phyloP scores from a whole-genome alignment of 1,140 invertebrate species.

The Callitettix versicolor region DNA sequence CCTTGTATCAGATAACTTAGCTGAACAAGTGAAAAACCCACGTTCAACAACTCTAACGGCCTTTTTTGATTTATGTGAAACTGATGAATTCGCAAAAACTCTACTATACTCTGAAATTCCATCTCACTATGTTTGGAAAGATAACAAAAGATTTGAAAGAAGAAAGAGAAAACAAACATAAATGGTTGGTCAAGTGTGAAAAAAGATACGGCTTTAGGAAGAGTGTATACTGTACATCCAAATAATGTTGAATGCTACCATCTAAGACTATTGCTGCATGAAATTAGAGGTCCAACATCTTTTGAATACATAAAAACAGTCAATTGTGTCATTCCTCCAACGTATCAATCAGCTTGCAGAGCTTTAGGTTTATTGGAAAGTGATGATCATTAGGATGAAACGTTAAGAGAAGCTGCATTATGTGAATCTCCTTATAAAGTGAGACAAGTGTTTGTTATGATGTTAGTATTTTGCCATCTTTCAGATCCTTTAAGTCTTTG shows the following conservation, averaged over 20 bases:
- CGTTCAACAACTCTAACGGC: constrained; percentile 21
- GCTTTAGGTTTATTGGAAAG: constrained; percentile 28
- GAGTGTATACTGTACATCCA: constrained; percentile 33
- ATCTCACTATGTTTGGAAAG: neutral
- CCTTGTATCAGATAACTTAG: neutral
- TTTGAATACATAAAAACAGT: constrained; percentile 33
- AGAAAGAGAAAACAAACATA: neutral
- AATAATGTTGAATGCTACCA: constrained; percentile 32
- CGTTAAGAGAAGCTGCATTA: neutral
- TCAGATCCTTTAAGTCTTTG: neutral
- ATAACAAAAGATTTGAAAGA: neutral
- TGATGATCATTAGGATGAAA: constrained; percentile 27
- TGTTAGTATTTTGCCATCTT: neutral
- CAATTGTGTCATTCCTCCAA: constrained; percentile 24
- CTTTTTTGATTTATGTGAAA: neutral
- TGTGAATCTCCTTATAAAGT: neutral
- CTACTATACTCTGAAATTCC: neutral
- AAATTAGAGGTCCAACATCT: constrained; percentile 32
- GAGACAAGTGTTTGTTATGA: neutral
- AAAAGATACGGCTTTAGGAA: constrained; percentile 23
- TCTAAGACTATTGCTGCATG: constrained; percentile 33
- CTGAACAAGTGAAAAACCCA: neutral
- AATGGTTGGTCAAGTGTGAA: constrained; percentile 23
- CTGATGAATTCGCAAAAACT: neutral
- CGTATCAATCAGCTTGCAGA: constrained; percentile 29